These are phyloP conservation scores for Strigamia transsilvanica DNA, from an alignment of 2,888 invertebrate genomes.

Conservation along the genomic window DNA sequence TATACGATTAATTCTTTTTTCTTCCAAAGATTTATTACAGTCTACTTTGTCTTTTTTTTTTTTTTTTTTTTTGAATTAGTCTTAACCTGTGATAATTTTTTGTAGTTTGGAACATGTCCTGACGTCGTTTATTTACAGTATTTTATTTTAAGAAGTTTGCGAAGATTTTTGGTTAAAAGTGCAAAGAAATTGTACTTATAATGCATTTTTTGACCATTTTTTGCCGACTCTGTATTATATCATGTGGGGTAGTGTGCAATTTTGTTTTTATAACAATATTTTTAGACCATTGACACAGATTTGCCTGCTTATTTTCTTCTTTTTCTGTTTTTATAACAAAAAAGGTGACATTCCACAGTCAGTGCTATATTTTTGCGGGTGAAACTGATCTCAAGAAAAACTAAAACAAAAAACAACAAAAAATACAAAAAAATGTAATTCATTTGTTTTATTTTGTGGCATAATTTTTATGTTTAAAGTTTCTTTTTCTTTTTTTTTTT, in stretches of 20 bases:
- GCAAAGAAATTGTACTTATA: not conserved
- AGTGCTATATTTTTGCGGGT: slow-evolving; percentile 34
- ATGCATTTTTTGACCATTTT: not conserved
- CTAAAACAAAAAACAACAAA: too few species aligned
- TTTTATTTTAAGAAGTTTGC: not conserved
- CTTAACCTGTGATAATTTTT: slow-evolving; percentile 25
- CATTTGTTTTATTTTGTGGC: slow-evolving; percentile 25
- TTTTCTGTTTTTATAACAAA: not conserved
- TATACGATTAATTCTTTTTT: slow-evolving; percentile 26
- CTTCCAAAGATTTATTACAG: slow-evolving; percentile 28
- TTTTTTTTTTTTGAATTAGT: not conserved
- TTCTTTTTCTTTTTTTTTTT: not conserved
- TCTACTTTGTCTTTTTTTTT: not conserved
- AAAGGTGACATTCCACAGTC: slow-evolving; percentile 15
- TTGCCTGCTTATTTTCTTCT: not conserved
- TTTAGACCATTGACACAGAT: slow-evolving; percentile 31
- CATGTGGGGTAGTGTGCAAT: slow-evolving; percentile 40
- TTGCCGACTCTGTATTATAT: not conserved
- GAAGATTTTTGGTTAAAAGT: not conserved
- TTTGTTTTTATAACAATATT: slow-evolving; percentile 1
- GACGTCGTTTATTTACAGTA: not conserved
- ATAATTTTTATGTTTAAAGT: not conserved
- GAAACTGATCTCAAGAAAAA: slow-evolving; percentile 26
- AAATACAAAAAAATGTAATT: not conserved
- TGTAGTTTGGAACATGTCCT: not conserved